A percentile compares a stretch with the other conserved stretches of the same genome.
These are phyloP conservation scores for Procambarus virginalis DNA, from an alignment of 1,140 invertebrate genomes.

Conservation along the genomic window DNA sequence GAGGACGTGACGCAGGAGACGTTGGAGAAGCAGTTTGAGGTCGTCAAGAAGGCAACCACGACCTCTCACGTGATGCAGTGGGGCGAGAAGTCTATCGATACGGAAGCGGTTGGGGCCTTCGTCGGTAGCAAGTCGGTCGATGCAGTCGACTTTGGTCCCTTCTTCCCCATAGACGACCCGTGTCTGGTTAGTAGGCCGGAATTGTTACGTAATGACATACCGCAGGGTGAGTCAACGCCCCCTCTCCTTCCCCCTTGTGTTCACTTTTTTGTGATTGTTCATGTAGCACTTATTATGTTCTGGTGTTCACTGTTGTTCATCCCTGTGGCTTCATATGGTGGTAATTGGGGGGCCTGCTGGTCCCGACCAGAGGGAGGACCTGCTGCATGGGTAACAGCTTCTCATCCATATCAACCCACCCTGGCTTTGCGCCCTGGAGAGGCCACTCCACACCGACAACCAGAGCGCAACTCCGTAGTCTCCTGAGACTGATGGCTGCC, in stretches of 20 bases:
- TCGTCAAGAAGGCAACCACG: slow-evolving; percentile 79
- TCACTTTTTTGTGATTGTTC: too few relatives aligned
- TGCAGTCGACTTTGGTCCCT: background rate
- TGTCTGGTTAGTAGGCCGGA: slow-evolving; percentile 26
- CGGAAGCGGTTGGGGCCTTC: slow-evolving; percentile 11
- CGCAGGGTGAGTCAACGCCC: too few relatives aligned
- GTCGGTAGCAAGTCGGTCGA: background rate
- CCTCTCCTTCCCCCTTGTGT: too few relatives aligned
- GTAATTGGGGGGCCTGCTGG: too few relatives aligned
- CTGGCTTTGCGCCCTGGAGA: background rate
- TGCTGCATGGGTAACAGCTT: background rate
- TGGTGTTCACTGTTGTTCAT: too few relatives aligned
- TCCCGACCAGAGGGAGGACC: too few relatives aligned
- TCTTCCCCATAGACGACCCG: background rate
- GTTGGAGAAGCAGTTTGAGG: slow-evolving; percentile 77
- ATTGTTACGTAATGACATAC: too few relatives aligned
- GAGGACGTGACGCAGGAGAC: slow-evolving; percentile 78
- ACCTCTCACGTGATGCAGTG: slow-evolving; percentile 77
- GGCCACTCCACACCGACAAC: background rate
- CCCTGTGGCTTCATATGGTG: too few relatives aligned
- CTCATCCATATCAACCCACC: background rate
- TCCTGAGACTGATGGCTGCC: background rate
- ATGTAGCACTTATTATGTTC: too few relatives aligned
- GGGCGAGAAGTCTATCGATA: slow-evolving; percentile 37
- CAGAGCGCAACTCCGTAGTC: slow-evolving; percentile 17